These are phyloP conservation scores for Spatulosminthurus flaviceps DNA, from an alignment of 2,888 invertebrate genomes.

Conservation along the genomic window DNA sequence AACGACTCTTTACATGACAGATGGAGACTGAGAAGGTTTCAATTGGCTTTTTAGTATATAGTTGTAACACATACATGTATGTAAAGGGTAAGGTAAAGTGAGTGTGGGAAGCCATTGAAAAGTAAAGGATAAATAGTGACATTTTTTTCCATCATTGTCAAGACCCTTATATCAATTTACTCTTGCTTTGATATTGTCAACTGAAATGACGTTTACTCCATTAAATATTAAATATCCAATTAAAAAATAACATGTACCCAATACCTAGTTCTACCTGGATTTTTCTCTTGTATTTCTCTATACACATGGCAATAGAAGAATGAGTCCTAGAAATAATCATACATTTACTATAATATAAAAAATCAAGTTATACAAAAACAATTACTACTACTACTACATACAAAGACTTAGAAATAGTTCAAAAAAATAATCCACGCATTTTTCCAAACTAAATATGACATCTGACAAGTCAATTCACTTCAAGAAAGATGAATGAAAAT, in stretches of 20 bases:
- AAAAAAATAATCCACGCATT: slow-evolving; percentile 22
- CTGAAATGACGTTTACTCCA: not conserved
- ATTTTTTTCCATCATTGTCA: slow-evolving; percentile 29
- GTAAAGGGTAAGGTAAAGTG: too few relatives aligned
- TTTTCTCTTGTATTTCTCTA: not conserved
- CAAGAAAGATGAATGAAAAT: not conserved
- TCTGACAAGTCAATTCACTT: not conserved
- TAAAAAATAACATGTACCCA: not conserved
- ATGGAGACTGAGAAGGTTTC: too few relatives aligned
- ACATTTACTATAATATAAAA: too few relatives aligned
- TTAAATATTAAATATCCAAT: slow-evolving; percentile 23
- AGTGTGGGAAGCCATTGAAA: not conserved
- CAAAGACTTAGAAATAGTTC: too few relatives aligned
- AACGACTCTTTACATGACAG: too few relatives aligned
- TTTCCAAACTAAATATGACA: not conserved
- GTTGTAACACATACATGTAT: too few relatives aligned
- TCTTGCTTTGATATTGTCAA: not conserved
- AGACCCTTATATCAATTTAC: not conserved
- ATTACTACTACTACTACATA: too few relatives aligned
- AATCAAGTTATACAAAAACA: too few relatives aligned
- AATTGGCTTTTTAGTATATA: not conserved
- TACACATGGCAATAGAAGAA: too few relatives aligned
- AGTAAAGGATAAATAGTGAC: not conserved
- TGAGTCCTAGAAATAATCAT: too few relatives aligned
- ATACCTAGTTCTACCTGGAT: too few relatives aligned